Percentiles rank a stretch among this genome's conserved stretches.
Conservation (phyloP, 2,888 invertebrate genomes). For the Mythimna ferrago region DNA sequence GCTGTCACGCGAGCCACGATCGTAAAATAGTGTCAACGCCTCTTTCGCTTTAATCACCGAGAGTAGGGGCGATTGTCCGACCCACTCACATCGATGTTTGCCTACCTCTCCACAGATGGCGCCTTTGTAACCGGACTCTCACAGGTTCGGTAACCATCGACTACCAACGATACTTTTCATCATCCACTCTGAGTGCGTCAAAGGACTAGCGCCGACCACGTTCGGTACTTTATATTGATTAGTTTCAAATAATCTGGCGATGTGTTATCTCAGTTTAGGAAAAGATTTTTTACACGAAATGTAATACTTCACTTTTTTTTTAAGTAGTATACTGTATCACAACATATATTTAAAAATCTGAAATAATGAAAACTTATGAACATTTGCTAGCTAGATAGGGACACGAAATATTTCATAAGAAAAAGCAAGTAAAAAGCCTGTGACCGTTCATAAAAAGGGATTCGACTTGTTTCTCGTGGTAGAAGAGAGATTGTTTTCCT, state of each 20-base stretch:
- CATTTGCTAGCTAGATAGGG: conserved; percentile 70
- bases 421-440: conserved; percentile 74
- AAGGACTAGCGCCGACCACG: conserved; percentile 67
- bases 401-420: conserved; percentile 77
- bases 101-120: conserved; percentile 83
- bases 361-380: conserved; percentile 66
- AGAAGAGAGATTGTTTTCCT: conserved; percentile 85
- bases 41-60: conserved; percentile 89
- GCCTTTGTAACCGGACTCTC: conserved; percentile 87
- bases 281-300: conserved; percentile 11
- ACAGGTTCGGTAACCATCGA: conserved; percentile 77
- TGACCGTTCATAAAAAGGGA: conserved; percentile 84
- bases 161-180: conserved; percentile 82
- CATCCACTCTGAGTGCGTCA: conserved; percentile 76
- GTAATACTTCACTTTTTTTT: neutral
- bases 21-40: conserved; percentile 89
- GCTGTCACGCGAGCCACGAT: conserved; percentile 76
- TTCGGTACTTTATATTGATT: conserved; percentile 68
- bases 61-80: conserved; percentile 87
- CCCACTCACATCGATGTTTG: conserved; percentile 85
- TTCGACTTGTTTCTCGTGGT: conserved; percentile 83
- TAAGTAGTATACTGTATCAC: neutral
- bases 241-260: conserved; percentile 58
- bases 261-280: conserved; percentile 10
- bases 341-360: conserved; percentile 5